These are phyloP conservation scores for Drosophila biarmipes DNA, from an alignment of 1,140 invertebrate species.

Conservation along the genomic window DNA sequence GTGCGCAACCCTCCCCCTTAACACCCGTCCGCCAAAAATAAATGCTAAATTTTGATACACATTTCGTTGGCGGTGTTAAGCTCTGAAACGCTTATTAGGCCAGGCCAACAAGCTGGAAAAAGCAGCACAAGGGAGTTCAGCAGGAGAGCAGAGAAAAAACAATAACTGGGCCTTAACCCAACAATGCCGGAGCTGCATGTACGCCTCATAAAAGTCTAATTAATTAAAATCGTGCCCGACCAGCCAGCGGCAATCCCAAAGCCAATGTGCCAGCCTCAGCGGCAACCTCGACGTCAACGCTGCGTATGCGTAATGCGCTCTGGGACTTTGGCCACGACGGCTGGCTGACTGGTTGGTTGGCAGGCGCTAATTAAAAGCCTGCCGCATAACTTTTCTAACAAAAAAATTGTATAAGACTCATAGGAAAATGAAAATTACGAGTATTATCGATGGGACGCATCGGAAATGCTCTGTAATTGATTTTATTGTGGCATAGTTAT, in stretches of 20 bases:
- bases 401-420: constrained; percentile 21
- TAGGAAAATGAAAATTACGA: constrained; percentile 34
- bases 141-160: constrained; percentile 37
- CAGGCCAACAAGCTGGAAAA: constrained; percentile 21
- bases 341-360: constrained; percentile 49
- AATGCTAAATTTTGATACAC: constrained; percentile 71
- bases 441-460: constrained; percentile 23
- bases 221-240: constrained; percentile 79
- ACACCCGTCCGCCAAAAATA: constrained; percentile 41
- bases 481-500: background rate
- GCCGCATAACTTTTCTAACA: constrained; percentile 64
- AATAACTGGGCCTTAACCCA: constrained; percentile 78
- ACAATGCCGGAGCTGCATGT: constrained; percentile 59
- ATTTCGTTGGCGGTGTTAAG: constrained; percentile 64
- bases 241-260: constrained; percentile 60
- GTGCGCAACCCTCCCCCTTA: background rate
- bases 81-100: constrained; percentile 66
- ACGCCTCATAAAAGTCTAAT: constrained; percentile 81
- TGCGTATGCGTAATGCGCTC: constrained; percentile 77
- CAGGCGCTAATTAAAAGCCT: constrained; percentile 78
- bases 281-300: constrained; percentile 52
- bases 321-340: constrained; percentile 58
- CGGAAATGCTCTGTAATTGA: constrained; percentile 33
- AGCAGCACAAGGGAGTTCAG: constrained; percentile 20
- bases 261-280: constrained; percentile 34